Evolutionary conservation across 2,888 invertebrate species (phyloP).

Genomic region (Spialia ferax): DNA sequence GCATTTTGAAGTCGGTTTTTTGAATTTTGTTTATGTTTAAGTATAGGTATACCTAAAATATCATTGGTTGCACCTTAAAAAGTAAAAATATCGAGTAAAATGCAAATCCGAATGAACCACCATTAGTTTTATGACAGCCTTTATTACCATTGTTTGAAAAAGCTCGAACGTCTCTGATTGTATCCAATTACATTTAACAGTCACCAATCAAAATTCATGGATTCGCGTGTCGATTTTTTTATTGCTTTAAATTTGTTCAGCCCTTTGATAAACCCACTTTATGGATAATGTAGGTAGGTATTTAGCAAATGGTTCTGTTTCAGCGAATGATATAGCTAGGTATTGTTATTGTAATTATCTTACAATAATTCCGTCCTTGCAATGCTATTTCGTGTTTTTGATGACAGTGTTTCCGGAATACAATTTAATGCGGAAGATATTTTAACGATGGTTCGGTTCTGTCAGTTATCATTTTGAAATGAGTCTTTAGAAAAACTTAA

Average conservation of each 20-base stretch:
- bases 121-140: slow-evolving; percentile 33
- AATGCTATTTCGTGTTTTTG: slow-evolving; percentile 28
- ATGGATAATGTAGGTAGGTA: neutral
- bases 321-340: neutral
- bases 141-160: slow-evolving; percentile 55
- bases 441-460: neutral
- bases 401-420: slow-evolving; percentile 15
- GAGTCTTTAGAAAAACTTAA: neutral
- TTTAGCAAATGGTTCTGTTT: slow-evolving; percentile 22
- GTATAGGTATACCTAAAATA: no score
- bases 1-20: no score
- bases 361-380: slow-evolving; percentile 26
- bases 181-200: slow-evolving; percentile 62
- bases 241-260: slow-evolving; percentile 57
- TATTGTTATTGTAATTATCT: slow-evolving; percentile 36
- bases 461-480: neutral
- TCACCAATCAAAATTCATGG: slow-evolving; percentile 48
- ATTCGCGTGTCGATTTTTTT: slow-evolving; percentile 68
- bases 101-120: neutral
- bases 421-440: neutral
- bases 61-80: neutral
- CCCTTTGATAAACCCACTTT: slow-evolving; percentile 41
- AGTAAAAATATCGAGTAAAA: neutral
- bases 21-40: no score
- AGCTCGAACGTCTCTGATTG: slow-evolving; percentile 45